phyloP scores from a whole-genome alignment of 1,140 invertebrate genomes.

The Drosophila bipectinata region DNA sequence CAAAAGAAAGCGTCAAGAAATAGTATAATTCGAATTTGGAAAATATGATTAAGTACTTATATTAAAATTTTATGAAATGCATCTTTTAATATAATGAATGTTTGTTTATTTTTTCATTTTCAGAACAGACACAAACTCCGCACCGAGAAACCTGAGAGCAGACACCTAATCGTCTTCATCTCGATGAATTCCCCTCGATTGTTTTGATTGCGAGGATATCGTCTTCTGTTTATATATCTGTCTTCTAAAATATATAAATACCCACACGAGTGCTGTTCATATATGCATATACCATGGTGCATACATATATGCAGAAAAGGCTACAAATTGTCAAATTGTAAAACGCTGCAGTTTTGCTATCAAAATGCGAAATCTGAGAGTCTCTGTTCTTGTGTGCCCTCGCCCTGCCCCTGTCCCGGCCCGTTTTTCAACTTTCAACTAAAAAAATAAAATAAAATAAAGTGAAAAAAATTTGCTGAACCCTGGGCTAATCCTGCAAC shows the following conservation, averaged over 20 bases:
- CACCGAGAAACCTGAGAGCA: neutral
- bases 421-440: neutral
- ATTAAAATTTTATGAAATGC: too few relatives aligned
- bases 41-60: too few relatives aligned
- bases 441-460: slow-evolving; percentile 3
- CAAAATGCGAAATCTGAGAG: slow-evolving; percentile 31
- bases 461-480: slow-evolving; percentile 32
- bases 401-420: slow-evolving; percentile 4
- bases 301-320: slow-evolving; percentile 11
- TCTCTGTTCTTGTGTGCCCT: slow-evolving; percentile 8
- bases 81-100: neutral
- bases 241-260: slow-evolving; percentile 5
- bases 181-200: slow-evolving; percentile 8
- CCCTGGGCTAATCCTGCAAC: slow-evolving; percentile 45
- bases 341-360: slow-evolving; percentile 51
- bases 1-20: too few relatives aligned
- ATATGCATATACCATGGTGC: slow-evolving; percentile 5
- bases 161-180: neutral
- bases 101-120: neutral
- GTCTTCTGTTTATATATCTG: neutral
- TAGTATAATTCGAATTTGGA: too few relatives aligned
- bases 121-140: neutral
- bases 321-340: slow-evolving; percentile 51
- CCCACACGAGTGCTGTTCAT: neutral
- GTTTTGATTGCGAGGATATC: slow-evolving; percentile 18